Evolutionary conservation across 2,113 vertebrate genomes (phyloP).

Genomic region (Tetrax tetrax): DNA sequence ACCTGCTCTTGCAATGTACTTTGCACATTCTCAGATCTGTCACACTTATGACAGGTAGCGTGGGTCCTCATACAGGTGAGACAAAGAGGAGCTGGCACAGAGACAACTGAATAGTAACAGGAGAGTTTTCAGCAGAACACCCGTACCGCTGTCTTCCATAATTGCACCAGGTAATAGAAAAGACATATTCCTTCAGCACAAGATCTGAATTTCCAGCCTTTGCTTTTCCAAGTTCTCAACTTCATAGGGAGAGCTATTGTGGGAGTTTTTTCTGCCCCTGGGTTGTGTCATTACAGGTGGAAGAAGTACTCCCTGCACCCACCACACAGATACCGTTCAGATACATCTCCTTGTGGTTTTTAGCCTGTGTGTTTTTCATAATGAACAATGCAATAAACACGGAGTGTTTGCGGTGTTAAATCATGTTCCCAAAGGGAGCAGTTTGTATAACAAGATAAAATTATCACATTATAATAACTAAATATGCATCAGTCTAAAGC

Average conservation of each 20-base stretch:
- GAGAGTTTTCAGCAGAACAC: slow-evolving; percentile 7
- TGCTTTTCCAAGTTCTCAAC: not conserved
- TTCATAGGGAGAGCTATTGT: not conserved
- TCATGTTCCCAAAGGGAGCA: slow-evolving; percentile 78
- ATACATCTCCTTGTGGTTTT: slow-evolving; percentile 62
- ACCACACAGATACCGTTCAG: slow-evolving; percentile 22
- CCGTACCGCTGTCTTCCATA: not conserved
- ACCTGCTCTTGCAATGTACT: not conserved
- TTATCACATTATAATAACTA: slow-evolving; percentile 85
- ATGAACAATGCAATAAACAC: slow-evolving; percentile 75
- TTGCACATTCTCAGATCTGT: not conserved
- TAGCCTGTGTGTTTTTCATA: slow-evolving; percentile 66
- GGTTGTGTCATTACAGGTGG: slow-evolving; percentile 32
- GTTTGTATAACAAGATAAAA: slow-evolving; percentile 80
- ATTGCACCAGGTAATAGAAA: not conserved
- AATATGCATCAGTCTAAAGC: slow-evolving; percentile 78
- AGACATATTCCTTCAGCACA: not conserved
- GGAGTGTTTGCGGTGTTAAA: slow-evolving; percentile 72
- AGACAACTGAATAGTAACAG: not conserved
- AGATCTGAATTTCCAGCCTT: not conserved
- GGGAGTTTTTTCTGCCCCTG: slow-evolving; percentile 33
- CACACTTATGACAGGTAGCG: not conserved
- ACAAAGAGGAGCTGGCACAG: not conserved
- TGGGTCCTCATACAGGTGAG: not conserved
- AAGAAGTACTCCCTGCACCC: slow-evolving; percentile 19